Evolutionary conservation across 2,113 vertebrate species (phyloP), one percentile per base, ranked within the genome.

Genomic region (Helogale parvula): DNA sequence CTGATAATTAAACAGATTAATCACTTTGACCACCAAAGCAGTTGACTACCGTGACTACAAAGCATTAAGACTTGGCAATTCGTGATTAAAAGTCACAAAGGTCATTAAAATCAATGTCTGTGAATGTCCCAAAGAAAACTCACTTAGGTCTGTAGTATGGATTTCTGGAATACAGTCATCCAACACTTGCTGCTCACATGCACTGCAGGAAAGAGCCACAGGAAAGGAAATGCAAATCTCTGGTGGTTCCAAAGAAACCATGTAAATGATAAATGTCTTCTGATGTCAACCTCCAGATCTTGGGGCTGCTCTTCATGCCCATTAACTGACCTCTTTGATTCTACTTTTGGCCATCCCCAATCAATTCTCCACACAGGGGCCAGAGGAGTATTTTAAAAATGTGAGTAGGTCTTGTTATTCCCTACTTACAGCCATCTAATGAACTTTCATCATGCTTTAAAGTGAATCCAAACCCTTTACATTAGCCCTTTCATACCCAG

Each of bases 1-100:
- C 33, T 88, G 88, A 65, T 93, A 98, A 94, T 98, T 83, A 97
- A 95, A 86, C 29, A 93, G 57, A 93, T 98, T 79, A 94, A 98
- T 97, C 88, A 91, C 29, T 95, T 83, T 90, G 74, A 88, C 89
- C 77, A 90, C 68, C 66, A 94, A 76, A 94, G 79, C 19, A 31
- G 45, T 65, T 76, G 35, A 90, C 60, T 21, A 69, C 66, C 1
- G 0, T 80, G 71, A 77, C 31, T 77, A 15, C 12, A 87, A 47
- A 85, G 33, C 81, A 74, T 94, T 94, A 92, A 89, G 84, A 96
- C 60, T 72, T 66, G 71, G 63, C 3, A 88, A 60, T 77, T 96
- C n/a, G 91, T 80, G 60, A 94, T 90, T 80, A 86, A 94, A 96
- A 96, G 85, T 93, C 66, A 95, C 9, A 19, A 88, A 35, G 10